phyloP scores from a whole-genome alignment of 1,140 invertebrate genomes.

The Oncopodura yosiiana region DNA sequence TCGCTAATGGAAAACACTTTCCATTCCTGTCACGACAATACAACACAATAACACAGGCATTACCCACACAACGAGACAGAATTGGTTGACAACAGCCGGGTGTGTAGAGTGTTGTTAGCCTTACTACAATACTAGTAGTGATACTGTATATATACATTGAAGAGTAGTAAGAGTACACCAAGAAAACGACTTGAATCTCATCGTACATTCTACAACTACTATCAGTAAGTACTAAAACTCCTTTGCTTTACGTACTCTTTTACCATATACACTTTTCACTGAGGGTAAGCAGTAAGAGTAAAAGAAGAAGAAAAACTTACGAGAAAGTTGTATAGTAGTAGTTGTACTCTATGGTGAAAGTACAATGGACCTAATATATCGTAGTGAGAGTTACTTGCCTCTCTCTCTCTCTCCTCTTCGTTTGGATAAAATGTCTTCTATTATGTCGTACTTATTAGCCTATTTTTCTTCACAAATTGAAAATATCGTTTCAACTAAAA shows the following conservation, averaged over 20 bases:
- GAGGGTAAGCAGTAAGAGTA: background rate
- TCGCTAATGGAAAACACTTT: constrained; percentile 36
- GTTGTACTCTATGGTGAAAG: background rate
- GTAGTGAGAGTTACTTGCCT: background rate
- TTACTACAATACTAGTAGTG: constrained; percentile 1
- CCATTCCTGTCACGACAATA: constrained; percentile 36
- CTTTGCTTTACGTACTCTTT: too few relatives aligned
- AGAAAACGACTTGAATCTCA: background rate
- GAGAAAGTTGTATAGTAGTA: background rate
- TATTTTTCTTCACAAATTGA: constrained; percentile 35
- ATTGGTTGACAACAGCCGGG: background rate
- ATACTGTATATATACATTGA: background rate
- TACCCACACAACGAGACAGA: constrained; percentile 25
- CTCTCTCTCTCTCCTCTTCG: constrained; percentile 2
- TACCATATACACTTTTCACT: background rate
- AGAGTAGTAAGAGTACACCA: background rate
- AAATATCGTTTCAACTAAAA: constrained; percentile 19
- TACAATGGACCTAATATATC: constrained; percentile 16
- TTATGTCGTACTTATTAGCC: constrained; percentile 33
- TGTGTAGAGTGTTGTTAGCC: background rate
- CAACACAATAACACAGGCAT: constrained; percentile 35
- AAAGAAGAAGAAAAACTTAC: background rate
- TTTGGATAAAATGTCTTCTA: constrained; percentile 20
- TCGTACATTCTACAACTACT: background rate
- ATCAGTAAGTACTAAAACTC: background rate